phyloP scores from a whole-genome alignment of 2,113 vertebrate genomes.

The Origma solitaria region DNA sequence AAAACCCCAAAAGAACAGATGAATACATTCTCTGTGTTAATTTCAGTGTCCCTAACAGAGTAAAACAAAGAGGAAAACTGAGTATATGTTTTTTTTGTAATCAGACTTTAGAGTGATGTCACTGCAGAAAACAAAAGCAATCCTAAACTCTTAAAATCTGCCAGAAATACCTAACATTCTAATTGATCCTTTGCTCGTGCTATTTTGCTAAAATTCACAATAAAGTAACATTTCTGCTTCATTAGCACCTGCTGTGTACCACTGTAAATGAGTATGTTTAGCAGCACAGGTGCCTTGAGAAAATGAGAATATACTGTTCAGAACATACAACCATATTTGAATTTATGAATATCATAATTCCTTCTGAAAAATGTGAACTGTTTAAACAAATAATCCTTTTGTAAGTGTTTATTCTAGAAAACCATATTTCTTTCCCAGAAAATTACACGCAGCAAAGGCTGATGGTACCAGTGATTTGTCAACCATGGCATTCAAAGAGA shows the following conservation, averaged over 20 bases:
- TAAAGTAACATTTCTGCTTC: background rate
- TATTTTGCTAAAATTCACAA: background rate
- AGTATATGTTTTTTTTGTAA: background rate
- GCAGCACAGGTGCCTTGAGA: background rate
- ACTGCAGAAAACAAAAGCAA: background rate
- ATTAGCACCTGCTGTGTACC: background rate
- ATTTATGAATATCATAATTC: background rate
- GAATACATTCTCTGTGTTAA: background rate
- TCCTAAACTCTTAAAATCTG: background rate
- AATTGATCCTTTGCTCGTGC: background rate
- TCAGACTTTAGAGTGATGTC: background rate
- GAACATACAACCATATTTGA: background rate
- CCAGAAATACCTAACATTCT: background rate
- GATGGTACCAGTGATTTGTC: background rate
- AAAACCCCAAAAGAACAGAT: background rate
- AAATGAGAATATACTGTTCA: background rate
- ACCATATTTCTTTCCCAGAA: background rate
- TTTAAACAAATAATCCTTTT: background rate
- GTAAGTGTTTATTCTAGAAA: background rate
- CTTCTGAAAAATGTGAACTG: background rate
- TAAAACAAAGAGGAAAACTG: background rate
- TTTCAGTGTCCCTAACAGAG: background rate
- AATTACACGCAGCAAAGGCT: background rate
- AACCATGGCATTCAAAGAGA: background rate
- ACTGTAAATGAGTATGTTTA: background rate